Conservation (phyloP, 2,113 vertebrate species). For the Nerophis ophidion region DNA sequence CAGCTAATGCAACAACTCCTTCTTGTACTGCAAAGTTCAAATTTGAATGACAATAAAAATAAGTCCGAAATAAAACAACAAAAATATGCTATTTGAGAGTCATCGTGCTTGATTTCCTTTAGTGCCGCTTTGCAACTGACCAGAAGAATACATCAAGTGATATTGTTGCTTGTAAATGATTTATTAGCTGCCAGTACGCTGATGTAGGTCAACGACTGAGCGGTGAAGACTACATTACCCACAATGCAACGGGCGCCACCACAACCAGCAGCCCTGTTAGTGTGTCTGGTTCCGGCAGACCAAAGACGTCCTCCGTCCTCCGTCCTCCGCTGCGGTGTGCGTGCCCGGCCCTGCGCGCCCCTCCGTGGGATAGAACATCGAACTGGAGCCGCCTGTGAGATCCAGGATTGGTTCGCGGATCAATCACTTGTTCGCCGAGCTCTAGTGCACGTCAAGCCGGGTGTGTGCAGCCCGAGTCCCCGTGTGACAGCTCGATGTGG, state of each 20-base stretch:
- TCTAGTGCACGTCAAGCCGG: slow-evolving; percentile 47
- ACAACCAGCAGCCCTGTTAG: not conserved
- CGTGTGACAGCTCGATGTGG: slow-evolving; percentile 70
- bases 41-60: too few species aligned
- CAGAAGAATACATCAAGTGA: not conserved
- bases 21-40: too few species aligned
- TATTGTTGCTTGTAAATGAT: not conserved
- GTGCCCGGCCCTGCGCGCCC: slow-evolving; percentile 21
- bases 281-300: slow-evolving; percentile 11
- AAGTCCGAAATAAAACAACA: not conserved
- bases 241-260: slow-evolving; percentile 54
- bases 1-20: too few species aligned
- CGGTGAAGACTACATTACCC: slow-evolving; percentile 60
- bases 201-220: slow-evolving; percentile 54
- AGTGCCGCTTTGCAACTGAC: not conserved
- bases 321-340: slow-evolving; percentile 11
- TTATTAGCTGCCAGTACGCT: slow-evolving; percentile 19
- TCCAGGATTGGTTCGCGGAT: slow-evolving; percentile 4
- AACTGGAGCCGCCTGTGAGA: not conserved
- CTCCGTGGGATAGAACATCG: not conserved
- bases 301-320: slow-evolving; percentile 6
- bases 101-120: not conserved
- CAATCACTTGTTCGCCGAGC: slow-evolving; percentile 12
- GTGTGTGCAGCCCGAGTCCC: slow-evolving; percentile 52
- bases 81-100: not conserved